Evolutionary conservation across 2,113 vertebrate genomes (phyloP).

Genomic region (Rattus rattus): DNA sequence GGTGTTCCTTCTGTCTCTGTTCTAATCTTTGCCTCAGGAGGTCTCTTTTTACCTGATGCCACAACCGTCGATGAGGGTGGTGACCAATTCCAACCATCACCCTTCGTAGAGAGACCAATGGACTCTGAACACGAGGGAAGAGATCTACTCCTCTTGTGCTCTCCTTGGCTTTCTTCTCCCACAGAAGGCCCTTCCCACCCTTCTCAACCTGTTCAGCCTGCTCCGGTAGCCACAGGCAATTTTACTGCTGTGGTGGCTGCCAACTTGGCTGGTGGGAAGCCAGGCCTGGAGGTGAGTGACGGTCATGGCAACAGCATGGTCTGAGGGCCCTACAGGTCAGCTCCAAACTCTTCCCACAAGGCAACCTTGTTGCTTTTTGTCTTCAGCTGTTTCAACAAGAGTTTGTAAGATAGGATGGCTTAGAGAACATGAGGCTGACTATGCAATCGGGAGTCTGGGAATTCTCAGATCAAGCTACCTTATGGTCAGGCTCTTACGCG

Average conservation of each 20-base stretch:
- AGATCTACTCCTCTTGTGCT: not conserved
- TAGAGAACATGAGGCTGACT: not conserved
- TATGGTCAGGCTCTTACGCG: not conserved
- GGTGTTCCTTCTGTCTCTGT: no score
- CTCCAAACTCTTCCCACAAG: not conserved
- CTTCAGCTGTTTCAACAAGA: not conserved
- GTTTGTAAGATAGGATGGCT: not conserved
- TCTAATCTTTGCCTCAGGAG: no score
- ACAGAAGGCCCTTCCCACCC: not conserved
- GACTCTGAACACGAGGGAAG: not conserved
- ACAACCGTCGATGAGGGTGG: not conserved
- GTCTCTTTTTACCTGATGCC: not conserved
- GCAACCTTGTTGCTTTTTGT: not conserved
- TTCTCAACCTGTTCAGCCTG: slow-evolving; percentile 53
- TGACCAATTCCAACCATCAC: not conserved
- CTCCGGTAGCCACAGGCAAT: slow-evolving; percentile 48
- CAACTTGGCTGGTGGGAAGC: slow-evolving; percentile 62
- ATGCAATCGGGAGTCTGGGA: not conserved
- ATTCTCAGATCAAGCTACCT: not conserved
- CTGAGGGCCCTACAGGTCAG: not conserved
- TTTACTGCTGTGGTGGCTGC: slow-evolving; percentile 54
- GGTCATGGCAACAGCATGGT: slow-evolving; percentile 19
- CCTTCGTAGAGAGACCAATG: not conserved
- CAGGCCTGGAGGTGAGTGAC: slow-evolving; percentile 65
- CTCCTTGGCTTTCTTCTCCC: not conserved